Conservation (phyloP, 2,797 vertebrate genomes). For the Onychomys arenicola region DNA sequence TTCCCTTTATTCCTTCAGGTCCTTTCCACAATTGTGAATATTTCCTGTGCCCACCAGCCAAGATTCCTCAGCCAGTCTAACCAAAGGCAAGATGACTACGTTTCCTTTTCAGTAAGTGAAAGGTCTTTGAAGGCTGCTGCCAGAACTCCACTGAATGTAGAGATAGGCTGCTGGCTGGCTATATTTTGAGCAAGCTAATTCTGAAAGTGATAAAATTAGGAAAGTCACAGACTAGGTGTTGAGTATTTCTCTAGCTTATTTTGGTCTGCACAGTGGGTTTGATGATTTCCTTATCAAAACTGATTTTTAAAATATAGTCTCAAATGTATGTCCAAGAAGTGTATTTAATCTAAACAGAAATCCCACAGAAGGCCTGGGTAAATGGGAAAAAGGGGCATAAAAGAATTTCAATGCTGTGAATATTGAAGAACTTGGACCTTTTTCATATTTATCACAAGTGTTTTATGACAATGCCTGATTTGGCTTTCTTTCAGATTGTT, state of each 20-base stretch:
- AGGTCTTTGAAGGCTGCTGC: slow-evolving; percentile 63
- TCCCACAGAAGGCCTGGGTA: slow-evolving; percentile 16
- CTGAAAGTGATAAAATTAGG: slow-evolving; percentile 28
- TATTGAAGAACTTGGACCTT: slow-evolving; percentile 36
- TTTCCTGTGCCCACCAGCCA: slow-evolving; percentile 66
- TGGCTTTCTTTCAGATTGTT: slow-evolving; percentile 48
- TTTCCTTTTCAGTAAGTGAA: slow-evolving; percentile 65
- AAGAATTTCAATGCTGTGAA: slow-evolving; percentile 46
- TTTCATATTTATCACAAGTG: slow-evolving; percentile 36
- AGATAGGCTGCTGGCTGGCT: slow-evolving; percentile 27
- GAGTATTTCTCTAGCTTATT: slow-evolving; percentile 10
- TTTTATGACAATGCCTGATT: slow-evolving; percentile 24
- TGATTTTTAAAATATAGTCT: slow-evolving; percentile 40
- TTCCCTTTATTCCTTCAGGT: slow-evolving; percentile 74
- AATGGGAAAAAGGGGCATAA: background rate
- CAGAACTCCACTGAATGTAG: background rate
- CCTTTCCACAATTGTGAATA: slow-evolving; percentile 75
- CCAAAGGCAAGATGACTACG: slow-evolving; percentile 52
- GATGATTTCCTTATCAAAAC: slow-evolving; percentile 59
- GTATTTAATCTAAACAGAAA: slow-evolving; percentile 10
- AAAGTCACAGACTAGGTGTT: background rate
- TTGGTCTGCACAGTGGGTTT: background rate
- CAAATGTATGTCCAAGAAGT: slow-evolving; percentile 31
- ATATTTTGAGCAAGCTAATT: slow-evolving; percentile 18
- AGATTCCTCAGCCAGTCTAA: slow-evolving; percentile 64